Conservation (phyloP, 2,113 vertebrate species). For the Scolopax mira region DNA sequence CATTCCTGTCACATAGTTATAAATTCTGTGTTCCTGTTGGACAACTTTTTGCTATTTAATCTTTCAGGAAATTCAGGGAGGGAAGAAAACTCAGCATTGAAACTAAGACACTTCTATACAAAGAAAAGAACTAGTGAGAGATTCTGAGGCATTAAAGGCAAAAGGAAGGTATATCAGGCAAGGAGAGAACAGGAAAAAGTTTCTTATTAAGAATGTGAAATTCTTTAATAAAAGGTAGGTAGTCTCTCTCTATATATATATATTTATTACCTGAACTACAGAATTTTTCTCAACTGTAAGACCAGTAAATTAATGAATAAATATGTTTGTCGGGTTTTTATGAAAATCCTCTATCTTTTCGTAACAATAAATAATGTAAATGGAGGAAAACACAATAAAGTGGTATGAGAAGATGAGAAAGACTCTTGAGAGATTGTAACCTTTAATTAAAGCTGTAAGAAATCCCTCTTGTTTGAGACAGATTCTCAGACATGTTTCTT, state of each 20-base stretch:
- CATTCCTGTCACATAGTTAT: background rate
- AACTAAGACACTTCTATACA: background rate
- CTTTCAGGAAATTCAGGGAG: background rate
- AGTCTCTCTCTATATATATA: background rate
- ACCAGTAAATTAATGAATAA: background rate
- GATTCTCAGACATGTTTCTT: background rate
- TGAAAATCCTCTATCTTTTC: background rate
- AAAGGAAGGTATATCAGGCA: background rate
- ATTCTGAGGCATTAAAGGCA: background rate
- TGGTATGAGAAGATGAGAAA: background rate
- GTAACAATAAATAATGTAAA: background rate
- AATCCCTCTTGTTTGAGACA: background rate
- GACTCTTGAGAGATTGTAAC: background rate
- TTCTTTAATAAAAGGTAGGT: background rate
- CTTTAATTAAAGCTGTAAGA: background rate
- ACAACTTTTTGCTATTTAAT: background rate
- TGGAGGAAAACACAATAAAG: background rate
- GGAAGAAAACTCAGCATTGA: background rate
- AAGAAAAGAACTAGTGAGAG: background rate
- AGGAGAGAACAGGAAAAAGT: background rate
- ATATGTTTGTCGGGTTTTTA: background rate
- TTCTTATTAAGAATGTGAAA: background rate
- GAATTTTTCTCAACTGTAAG: background rate
- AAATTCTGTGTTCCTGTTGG: background rate
- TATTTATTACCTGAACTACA: background rate